These are phyloP conservation scores for Yponomeuta sedellus DNA, from an alignment of 2,888 invertebrate species.

Conservation along the genomic window DNA sequence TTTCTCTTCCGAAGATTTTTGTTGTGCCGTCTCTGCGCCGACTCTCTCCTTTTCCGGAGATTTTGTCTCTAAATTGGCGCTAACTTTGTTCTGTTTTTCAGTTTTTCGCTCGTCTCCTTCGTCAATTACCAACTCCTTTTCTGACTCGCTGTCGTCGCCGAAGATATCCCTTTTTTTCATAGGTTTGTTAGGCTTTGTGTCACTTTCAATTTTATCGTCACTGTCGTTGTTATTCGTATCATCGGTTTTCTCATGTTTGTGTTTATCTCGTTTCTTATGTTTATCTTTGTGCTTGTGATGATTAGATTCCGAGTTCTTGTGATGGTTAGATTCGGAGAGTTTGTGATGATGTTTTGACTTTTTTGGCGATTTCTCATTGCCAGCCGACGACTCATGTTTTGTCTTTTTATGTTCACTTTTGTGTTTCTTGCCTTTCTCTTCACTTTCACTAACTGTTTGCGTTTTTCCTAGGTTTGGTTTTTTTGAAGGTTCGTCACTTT, in stretches of 20 bases:
- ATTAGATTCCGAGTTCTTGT: constrained; percentile 16
- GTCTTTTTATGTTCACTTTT: constrained; percentile 22
- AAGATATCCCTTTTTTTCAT: not conserved
- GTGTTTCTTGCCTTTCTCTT: constrained; percentile 24
- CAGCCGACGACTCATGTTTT: not conserved
- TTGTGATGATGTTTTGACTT: constrained; percentile 1
- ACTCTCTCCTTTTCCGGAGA: constrained; percentile 28
- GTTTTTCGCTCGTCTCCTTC: constrained; percentile 17
- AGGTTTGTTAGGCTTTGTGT: constrained; percentile 17
- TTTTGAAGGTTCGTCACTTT: not conserved
- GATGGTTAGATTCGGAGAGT: constrained; percentile 16
- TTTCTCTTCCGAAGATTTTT: constrained; percentile 24
- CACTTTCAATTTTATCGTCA: constrained; percentile 20
- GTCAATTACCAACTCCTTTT: constrained; percentile 51
- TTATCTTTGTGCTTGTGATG: constrained; percentile 24
- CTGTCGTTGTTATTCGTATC: constrained; percentile 21
- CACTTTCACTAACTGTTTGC: constrained; percentile 16
- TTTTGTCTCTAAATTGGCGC: constrained; percentile 20
- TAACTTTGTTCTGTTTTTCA: constrained; percentile 29
- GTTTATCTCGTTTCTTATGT: constrained; percentile 27
- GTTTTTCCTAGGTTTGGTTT: constrained; percentile 23
- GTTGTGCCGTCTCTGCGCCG: constrained; percentile 20
- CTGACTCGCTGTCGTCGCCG: constrained; percentile 23
- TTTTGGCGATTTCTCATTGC: not conserved
- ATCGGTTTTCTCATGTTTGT: constrained; percentile 18